Evolutionary conservation across 2,113 vertebrate species (phyloP).

Genomic region (Empidonax traillii): DNA sequence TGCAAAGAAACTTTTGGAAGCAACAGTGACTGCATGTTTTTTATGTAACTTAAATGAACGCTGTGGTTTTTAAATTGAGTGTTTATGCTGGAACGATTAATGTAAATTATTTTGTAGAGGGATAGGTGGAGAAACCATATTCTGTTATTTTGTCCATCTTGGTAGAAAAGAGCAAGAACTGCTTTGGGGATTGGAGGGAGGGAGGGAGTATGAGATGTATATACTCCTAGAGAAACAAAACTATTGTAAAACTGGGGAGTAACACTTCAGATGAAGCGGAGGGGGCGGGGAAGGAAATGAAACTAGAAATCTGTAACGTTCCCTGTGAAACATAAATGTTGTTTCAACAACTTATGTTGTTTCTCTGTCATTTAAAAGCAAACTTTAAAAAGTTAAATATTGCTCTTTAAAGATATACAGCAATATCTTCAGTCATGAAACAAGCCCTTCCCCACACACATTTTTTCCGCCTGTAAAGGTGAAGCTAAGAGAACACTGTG

Average conservation of each 20-base stretch:
- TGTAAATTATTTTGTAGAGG: background rate
- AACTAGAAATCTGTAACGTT: background rate
- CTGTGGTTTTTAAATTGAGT: background rate
- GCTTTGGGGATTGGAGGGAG: no score
- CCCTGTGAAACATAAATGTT: background rate
- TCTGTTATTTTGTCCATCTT: background rate
- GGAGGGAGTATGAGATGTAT: background rate
- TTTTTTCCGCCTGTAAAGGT: background rate
- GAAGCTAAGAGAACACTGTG: background rate
- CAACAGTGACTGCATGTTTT: background rate
- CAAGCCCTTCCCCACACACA: background rate
- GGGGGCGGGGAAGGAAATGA: accelerated
- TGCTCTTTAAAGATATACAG: background rate
- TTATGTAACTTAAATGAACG: background rate
- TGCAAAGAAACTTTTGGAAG: background rate
- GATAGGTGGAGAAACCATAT: background rate
- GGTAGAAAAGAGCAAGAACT: background rate
- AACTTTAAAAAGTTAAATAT: background rate
- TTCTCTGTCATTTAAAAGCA: background rate
- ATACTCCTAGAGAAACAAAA: background rate
- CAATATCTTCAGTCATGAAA: background rate
- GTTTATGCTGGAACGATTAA: background rate
- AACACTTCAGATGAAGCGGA: background rate
- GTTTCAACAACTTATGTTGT: background rate
- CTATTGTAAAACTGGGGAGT: background rate